Evolutionary conservation across 2,888 invertebrate genomes (phyloP), one percentile per base, ranked within the genome.

Genomic region (Phengaris alcon): DNA sequence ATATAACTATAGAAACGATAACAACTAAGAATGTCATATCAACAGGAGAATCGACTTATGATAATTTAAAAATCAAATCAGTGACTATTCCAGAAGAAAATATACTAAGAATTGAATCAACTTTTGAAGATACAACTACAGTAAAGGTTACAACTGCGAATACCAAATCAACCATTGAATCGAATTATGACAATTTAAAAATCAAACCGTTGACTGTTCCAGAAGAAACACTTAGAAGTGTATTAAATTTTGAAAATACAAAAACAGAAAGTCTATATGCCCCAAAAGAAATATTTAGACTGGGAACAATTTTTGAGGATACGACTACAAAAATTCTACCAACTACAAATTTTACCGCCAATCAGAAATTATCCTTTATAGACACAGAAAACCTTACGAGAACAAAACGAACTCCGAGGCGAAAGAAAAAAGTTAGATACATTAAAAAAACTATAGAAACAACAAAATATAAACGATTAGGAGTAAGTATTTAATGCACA

Each of bases 381-480:
- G 35, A 13, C 22, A 6, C 35, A 48, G 69, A 48, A 69, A 69
- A 4, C 6, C 69, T 48, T 59, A n/a, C 8, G 12, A 69, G 12
- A 3, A 1, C 48, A 9, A 69, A 69, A 69, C 12, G 22, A 52
- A 72, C 72, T 54, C 52, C 52, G 6, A 52, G 13, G 54, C 69
- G 46, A 15, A 69, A 69, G 48, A 69, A 48, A 46, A 64, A 64
- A 64, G 35, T 44, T 64, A 35, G 35, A 64, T 6, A 35, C 12
- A 6, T 64, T 35, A 15, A 44, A 35, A 12, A 10, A 13, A 35
- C 10, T 44, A 35, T 64, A 64, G 35, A 64, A 35, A 64, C 64
- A 10, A 64, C 64, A 12, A 64, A 64, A 64, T 64, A 64, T 64
- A 64, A 64, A 6, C 64, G 64, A 13, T 64, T 64, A 64, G 7